These are phyloP conservation scores for Drosophila setifemur DNA, from an alignment of 1,140 invertebrate species.

Conservation along the genomic window DNA sequence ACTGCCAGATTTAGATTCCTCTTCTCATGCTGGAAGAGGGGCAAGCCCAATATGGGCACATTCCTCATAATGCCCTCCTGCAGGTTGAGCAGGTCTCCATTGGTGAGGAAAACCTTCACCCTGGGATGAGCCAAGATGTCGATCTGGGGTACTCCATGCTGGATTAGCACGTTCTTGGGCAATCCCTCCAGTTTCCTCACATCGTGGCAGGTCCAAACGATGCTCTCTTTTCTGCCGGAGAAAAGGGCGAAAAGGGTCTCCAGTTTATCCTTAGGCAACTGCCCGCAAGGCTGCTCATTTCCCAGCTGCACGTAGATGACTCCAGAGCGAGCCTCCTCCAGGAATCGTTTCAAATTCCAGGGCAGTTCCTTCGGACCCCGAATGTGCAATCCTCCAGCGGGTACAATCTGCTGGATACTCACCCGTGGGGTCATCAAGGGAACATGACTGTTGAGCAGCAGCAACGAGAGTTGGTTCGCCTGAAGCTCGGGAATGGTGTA, in stretches of 20 bases:
- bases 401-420: conserved; percentile 63
- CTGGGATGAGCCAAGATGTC: conserved; percentile 84
- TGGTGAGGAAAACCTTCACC: conserved; percentile 83
- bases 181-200: conserved; percentile 63
- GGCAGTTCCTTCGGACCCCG: conserved; percentile 73
- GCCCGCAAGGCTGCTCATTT: conserved; percentile 64
- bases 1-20: conserved; percentile 80
- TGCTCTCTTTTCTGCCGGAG: conserved; percentile 82
- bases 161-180: conserved; percentile 83
- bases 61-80: conserved; percentile 83
- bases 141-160: conserved; percentile 84
- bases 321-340: conserved; percentile 83
- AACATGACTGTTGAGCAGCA: conserved; percentile 78
- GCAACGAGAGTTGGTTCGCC: conserved; percentile 82
- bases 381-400: conserved; percentile 80
- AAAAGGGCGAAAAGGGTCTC: conserved; percentile 81
- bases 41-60: conserved; percentile 84
- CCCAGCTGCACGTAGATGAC: conserved; percentile 85
- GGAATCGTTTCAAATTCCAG: conserved; percentile 81
- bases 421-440: conserved; percentile 69
- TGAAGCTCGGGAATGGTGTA: conserved; percentile 82
- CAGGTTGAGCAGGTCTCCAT: conserved; percentile 84
- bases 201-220: conserved; percentile 84
- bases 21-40: conserved; percentile 82
- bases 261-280: conserved; percentile 66